Evolutionary conservation across 2,888 invertebrate genomes (phyloP).

Genomic region (Ceratothoa steindachneri): DNA sequence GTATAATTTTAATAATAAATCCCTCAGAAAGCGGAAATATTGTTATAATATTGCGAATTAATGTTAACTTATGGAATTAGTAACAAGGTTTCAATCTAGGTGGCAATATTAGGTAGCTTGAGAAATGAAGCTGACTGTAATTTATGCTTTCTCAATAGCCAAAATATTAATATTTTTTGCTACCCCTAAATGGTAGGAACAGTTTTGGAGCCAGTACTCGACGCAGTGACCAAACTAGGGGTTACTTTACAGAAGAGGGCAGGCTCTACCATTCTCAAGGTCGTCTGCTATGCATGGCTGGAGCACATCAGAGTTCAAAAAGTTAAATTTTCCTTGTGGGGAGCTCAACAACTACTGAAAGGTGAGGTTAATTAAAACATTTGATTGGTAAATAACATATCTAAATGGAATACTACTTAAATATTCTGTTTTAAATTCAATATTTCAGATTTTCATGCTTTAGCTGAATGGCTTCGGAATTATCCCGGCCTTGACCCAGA

Average conservation of each 20-base stretch:
- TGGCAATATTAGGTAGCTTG: too few relatives aligned
- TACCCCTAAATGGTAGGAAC: too few relatives aligned
- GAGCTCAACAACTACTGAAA: slow-evolving; percentile 65
- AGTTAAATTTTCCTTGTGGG: slow-evolving; percentile 67
- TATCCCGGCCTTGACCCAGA: slow-evolving; percentile 52
- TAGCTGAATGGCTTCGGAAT: slow-evolving; percentile 62
- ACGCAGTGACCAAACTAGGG: slow-evolving; percentile 62
- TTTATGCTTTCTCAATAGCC: too few relatives aligned
- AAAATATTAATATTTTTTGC: too few relatives aligned
- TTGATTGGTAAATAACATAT: not conserved
- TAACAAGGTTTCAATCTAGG: too few relatives aligned
- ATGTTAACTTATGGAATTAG: too few relatives aligned
- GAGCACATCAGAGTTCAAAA: slow-evolving; percentile 77
- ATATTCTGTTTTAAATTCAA: not conserved
- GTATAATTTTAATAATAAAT: slow-evolving; percentile 20
- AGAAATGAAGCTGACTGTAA: too few relatives aligned
- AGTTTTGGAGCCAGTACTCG: slow-evolving; percentile 71
- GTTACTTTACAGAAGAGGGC: slow-evolving; percentile 61
- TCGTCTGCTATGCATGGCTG: slow-evolving; percentile 82
- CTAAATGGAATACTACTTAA: not conserved
- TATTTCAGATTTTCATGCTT: slow-evolving; percentile 37
- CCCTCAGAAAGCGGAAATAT: too few relatives aligned
- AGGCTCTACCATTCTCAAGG: slow-evolving; percentile 70
- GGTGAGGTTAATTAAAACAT: slow-evolving; percentile 22
- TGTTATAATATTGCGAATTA: too few relatives aligned